These are phyloP conservation scores for Ciconia stormi DNA, from an alignment of 2,113 vertebrate genomes.

Conservation along the genomic window DNA sequence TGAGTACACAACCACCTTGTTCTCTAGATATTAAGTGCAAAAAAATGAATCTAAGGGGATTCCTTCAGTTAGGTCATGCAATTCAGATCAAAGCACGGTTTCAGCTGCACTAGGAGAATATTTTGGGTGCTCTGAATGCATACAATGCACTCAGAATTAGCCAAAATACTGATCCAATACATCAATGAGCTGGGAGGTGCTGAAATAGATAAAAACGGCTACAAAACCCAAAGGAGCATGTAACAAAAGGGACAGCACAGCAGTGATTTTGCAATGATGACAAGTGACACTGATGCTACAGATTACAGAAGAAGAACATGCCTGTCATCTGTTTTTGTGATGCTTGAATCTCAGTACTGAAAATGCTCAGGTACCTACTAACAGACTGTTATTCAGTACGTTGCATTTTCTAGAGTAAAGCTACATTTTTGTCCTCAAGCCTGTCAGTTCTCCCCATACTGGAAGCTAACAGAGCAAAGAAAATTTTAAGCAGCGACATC, in stretches of 20 bases:
- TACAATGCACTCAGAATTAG: not conserved
- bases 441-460: not conserved
- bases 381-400: not conserved
- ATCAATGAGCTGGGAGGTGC: not conserved
- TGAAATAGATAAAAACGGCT: not conserved
- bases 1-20: not conserved
- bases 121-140: not conserved
- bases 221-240: not conserved
- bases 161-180: not conserved
- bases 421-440: not conserved
- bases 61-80: not conserved
- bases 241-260: not conserved
- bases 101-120: not conserved
- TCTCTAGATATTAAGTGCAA: not conserved
- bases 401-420: not conserved
- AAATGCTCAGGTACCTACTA: not conserved
- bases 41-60: not conserved
- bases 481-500: not conserved
- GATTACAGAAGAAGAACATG: not conserved
- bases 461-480: not conserved
- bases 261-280: not conserved
- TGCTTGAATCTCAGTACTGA: not conserved
- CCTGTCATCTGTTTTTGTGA: not conserved
- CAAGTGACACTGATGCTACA: not conserved
- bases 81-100: not conserved